Conservation (phyloP, 2,113 vertebrate genomes). For the Thalassoma bifasciatum region DNA sequence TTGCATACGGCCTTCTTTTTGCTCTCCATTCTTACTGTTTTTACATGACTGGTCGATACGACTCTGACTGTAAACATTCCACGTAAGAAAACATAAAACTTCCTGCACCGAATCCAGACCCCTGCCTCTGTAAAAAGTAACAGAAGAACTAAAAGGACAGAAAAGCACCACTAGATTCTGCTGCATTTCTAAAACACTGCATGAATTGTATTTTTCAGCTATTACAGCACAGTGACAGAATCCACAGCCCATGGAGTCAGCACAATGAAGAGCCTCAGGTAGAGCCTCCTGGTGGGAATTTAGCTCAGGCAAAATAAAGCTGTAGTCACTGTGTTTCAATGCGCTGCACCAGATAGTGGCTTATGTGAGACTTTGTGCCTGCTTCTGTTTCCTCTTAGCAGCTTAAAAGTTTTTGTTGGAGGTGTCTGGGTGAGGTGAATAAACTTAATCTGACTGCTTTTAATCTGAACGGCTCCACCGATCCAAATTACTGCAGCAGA, state of each 20-base stretch:
- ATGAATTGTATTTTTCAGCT: too few relatives aligned
- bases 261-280: conserved; percentile 19
- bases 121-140: too few relatives aligned
- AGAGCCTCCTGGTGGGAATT: conserved; percentile 16
- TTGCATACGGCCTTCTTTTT: too few relatives aligned
- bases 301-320: not conserved
- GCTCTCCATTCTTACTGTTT: too few relatives aligned
- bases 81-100: too few relatives aligned
- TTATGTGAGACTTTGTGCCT: not conserved
- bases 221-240: not conserved
- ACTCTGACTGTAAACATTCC: too few relatives aligned
- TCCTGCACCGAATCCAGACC: too few relatives aligned
- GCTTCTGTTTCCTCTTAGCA: not conserved
- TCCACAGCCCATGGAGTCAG: conserved; percentile 4
- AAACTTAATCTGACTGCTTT: not conserved
- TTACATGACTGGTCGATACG: too few relatives aligned
- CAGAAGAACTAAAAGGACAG: too few relatives aligned
- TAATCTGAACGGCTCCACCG: not conserved
- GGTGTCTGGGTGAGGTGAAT: not conserved
- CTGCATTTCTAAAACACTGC: too few relatives aligned
- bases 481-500: not conserved
- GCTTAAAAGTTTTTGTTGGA: not conserved
- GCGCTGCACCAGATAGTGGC: not conserved
- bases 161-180: too few relatives aligned
- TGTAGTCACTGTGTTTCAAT: not conserved